Evolutionary conservation across 2,797 vertebrate species (phyloP), one percentile per base, ranked within the genome.

Genomic region (Botia kubotai): DNA sequence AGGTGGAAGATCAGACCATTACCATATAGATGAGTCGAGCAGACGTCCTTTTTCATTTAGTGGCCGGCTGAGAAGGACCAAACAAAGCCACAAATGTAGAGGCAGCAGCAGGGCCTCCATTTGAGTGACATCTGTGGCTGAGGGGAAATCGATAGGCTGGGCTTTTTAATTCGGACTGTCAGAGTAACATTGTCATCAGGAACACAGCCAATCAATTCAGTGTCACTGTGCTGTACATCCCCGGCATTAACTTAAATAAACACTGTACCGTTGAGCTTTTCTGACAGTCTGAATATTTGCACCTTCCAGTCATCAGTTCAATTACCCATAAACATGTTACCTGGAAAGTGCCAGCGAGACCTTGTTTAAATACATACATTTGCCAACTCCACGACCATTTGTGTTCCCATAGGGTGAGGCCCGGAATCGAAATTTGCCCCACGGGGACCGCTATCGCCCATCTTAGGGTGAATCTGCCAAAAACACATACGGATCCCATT

Each of bases 1-100:
- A 90, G 90, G 90, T 89, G 80, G 85, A 77, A 89, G 86, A 91
- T 86, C 85, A 88, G 81, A 86, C 85, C 86, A 93, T 94, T 93
- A 94, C 87, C 92, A 94, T 94, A 93, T 93, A 94, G 92, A 94
- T 92, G 91, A 91, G 91, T 93, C 89, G 86, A 88, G 80, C 85
- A 89, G 87, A 92, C 90, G 90, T 93, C 89, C 89, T 81, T 91
- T 91, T 89, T 91, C 89, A 91, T 93, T 93, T 91, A 90, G 84
- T 80, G 82, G 87, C 87, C 84, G 77, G 85, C 84, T 78, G 80
- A 60, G 67, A 88, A 85, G 82, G 87, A 85, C 84, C 86, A 87
- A 90, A 88, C 82, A 84, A 88, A 83, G 88, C 89, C 87, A 86
- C 84, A 75, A 83, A 86, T 81, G 73, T 79, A 21, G 82, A 83